Base-by-base conservation (phyloP, 2,113 vertebrate species). In the Calyptomena viridis region DNA sequence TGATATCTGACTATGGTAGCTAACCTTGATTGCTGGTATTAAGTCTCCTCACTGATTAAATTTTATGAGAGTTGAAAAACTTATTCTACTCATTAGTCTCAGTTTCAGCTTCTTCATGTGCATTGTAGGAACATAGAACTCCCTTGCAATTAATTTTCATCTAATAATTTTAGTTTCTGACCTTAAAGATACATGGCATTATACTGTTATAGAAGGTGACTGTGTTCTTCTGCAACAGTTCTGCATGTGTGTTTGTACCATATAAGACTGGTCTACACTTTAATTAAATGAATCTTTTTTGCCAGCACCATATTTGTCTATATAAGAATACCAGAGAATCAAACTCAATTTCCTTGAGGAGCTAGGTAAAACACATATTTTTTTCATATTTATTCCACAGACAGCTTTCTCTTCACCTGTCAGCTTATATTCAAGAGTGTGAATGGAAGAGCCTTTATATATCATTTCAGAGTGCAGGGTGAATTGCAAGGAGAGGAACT, bases 241-340 rank as follows among this genome's bases (percentile, higher is more conserved):
- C 44, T 80, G 49, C 37, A 35, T 8, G 1, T 63, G 16, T 20
- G 4, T 60, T 73, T 1, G 0, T 47, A 62, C 12, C 5, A 9
- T 17, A 46, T 31, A 42, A 63, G 72, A 53, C 8, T 37, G 11
- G 31, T 50, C 39, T 42, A 37, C 23, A 31, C 42, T 52, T 69
- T 22, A 60, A 49, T 50, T 47, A 73, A 64, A 80, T 14, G 0
- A 64, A 50, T n/a, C 46, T 16, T 64, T 8, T 55, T 77, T 69
- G 59, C 21, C 64, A 73, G 25, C 11, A 37, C 3, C 33, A 50
- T 22, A n/a, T 73, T 87, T 64, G 14, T 31, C 40, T 55, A 8
- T 63, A 2, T 59, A 67, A 62, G 60, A 75, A 49, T 31, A n/a
- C 3, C 37, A 14, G 24, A 42, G 31, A 68, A 83, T 25, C 33